A percentile compares a stretch with the other conserved stretches of the same genome.
Evolutionary conservation across 2,888 invertebrate genomes (phyloP).

Genomic region (Leptinotarsa peninsularis): DNA sequence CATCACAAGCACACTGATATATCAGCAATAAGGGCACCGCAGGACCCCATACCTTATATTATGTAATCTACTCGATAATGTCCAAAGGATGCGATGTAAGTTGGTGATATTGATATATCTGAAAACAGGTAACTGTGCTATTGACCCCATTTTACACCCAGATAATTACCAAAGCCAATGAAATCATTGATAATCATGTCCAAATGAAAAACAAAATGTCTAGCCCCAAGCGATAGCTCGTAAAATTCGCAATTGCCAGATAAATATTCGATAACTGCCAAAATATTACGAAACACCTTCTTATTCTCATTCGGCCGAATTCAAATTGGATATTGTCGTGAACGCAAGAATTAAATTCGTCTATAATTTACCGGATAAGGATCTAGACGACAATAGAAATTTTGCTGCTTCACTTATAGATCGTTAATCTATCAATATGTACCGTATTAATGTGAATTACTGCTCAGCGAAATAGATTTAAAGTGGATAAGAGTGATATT

Average conservation of each 20-base stretch:
- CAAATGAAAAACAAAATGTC: not conserved
- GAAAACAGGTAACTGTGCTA: no score
- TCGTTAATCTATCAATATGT: slow-evolving; percentile 44
- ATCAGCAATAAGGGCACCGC: no score
- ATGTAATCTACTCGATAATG: no score
- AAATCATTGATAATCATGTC: not conserved
- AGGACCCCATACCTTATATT: no score
- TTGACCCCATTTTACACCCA: no score
- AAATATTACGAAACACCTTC: not conserved
- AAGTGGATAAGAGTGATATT: slow-evolving; percentile 41
- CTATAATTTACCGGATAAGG: slow-evolving; percentile 43
- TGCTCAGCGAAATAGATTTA: slow-evolving; percentile 40
- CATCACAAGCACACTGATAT: no score
- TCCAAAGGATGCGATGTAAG: no score
- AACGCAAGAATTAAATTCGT: slow-evolving; percentile 37
- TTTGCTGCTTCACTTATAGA: slow-evolving; percentile 40
- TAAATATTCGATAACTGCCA: not conserved
- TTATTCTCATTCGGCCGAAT: slow-evolving; percentile 10
- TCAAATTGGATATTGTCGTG: slow-evolving; percentile 36
- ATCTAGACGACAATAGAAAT: slow-evolving; percentile 45
- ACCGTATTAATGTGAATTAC: slow-evolving; percentile 43
- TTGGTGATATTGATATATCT: no score
- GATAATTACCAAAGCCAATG: not conserved
- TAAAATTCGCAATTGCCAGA: not conserved
- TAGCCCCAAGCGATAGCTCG: not conserved